Percentiles rank a stretch among this genome's conserved stretches.
phyloP scores from a whole-genome alignment of 2,888 invertebrate genomes.

The Cheilosia variabilis region DNA sequence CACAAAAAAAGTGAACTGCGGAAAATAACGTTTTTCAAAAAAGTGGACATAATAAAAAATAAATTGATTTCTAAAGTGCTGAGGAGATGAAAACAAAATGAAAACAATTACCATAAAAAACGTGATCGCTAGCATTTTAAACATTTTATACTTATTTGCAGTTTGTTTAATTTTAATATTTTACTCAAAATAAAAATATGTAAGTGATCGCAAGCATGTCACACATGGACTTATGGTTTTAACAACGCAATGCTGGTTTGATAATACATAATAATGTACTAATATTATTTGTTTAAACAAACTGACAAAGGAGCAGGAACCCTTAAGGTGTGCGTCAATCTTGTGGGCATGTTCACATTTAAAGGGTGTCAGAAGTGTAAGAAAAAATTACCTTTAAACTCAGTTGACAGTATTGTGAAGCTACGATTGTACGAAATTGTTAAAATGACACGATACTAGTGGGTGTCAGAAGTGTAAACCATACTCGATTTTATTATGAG shows the following conservation, averaged over 20 bases:
- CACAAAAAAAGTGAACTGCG: slow-evolving; percentile 18
- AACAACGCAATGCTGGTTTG: not conserved
- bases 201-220: slow-evolving; percentile 1
- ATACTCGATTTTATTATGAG: no score
- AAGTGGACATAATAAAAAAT: slow-evolving; percentile 1
- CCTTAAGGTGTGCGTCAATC: no score
- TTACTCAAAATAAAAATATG: not conserved
- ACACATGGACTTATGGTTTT: not conserved
- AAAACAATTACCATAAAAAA: not conserved
- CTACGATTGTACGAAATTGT: no score
- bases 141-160: not conserved
- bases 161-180: slow-evolving; percentile 6
- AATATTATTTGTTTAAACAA: not conserved
- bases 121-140: slow-evolving; percentile 1
- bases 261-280: not conserved
- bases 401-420: no score
- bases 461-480: no score
- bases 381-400: no score
- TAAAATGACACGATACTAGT: no score
- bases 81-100: not conserved
- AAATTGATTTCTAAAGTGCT: slow-evolving; percentile 10
- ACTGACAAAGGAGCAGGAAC: not conserved
- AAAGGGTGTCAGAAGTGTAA: no score
- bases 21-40: slow-evolving; percentile 1
- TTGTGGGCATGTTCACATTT: no score